A percentile compares a stretch with the other conserved stretches of the same genome.
These are phyloP conservation scores for Agrochola macilenta DNA, from an alignment of 2,888 invertebrate species.

Conservation along the genomic window DNA sequence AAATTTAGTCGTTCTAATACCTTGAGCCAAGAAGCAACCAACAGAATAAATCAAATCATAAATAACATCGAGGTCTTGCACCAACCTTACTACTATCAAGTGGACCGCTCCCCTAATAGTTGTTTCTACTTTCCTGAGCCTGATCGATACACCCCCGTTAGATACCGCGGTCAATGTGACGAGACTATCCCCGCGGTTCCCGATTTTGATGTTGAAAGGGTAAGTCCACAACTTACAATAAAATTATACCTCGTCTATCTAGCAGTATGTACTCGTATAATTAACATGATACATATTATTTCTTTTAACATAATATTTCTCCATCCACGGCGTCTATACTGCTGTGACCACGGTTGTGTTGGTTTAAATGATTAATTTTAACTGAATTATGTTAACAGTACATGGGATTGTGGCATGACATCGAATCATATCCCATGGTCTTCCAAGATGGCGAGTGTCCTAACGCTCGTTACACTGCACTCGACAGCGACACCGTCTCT, in stretches of 20 bases:
- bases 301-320: not conserved
- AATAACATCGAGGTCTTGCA: constrained; percentile 69
- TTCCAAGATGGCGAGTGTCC: constrained; percentile 77
- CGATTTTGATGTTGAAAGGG: constrained; percentile 55
- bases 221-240: constrained; percentile 39
- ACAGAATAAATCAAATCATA: constrained; percentile 69
- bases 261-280: not conserved
- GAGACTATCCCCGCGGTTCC: constrained; percentile 50
- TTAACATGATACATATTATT: not conserved
- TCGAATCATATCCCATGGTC: constrained; percentile 73
- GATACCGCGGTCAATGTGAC: constrained; percentile 61
- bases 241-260: not conserved
- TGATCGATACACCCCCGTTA: constrained; percentile 39
- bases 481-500: constrained; percentile 44
- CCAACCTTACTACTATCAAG: constrained; percentile 70
- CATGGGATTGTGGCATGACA: constrained; percentile 75
- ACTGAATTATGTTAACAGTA: constrained; percentile 65
- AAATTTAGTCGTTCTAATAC: constrained; percentile 74
- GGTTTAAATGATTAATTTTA: not conserved
- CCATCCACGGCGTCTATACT: not conserved
- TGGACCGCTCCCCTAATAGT: constrained; percentile 67
- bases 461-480: constrained; percentile 72
- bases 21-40: constrained; percentile 62
- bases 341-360: not conserved
- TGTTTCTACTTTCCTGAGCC: constrained; percentile 67